Percentiles rank a stretch among this genome's conserved stretches.
Evolutionary conservation across 2,797 vertebrate species (phyloP).

Genomic region (Erethizon dorsatum): DNA sequence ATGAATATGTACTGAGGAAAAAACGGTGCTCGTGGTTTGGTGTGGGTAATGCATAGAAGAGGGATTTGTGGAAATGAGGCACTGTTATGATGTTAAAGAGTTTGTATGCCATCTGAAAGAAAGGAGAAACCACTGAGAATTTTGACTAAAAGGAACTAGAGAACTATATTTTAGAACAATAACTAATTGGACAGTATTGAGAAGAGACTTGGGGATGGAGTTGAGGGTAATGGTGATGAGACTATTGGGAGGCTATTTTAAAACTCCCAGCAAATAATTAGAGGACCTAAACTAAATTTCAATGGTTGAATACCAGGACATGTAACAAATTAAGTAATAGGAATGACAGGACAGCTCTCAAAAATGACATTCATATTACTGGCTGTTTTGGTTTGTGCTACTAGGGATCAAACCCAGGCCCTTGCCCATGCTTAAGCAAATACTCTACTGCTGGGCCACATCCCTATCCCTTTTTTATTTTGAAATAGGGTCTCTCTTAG

Average conservation of each 20-base stretch:
- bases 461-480: neutral
- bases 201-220: neutral
- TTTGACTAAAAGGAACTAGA: slow-evolving; percentile 25
- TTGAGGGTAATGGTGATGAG: neutral
- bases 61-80: neutral
- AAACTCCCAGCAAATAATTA: neutral
- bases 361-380: slow-evolving; percentile 2
- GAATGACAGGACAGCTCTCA: neutral
- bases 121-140: neutral
- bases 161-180: neutral
- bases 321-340: neutral
- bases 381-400: neutral
- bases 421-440: neutral
- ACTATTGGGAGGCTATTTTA: neutral
- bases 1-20: neutral
- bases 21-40: neutral
- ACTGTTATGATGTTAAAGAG: neutral
- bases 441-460: neutral
- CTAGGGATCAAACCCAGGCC: neutral
- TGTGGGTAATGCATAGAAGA: neutral
- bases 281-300: neutral
- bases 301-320: neutral
- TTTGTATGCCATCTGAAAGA: slow-evolving; percentile 23
- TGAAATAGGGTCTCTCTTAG: neutral
- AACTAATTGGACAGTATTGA: neutral